phyloP scores from a whole-genome alignment of 2,888 invertebrate species.

The Nematopogon swammerdamellus region DNA sequence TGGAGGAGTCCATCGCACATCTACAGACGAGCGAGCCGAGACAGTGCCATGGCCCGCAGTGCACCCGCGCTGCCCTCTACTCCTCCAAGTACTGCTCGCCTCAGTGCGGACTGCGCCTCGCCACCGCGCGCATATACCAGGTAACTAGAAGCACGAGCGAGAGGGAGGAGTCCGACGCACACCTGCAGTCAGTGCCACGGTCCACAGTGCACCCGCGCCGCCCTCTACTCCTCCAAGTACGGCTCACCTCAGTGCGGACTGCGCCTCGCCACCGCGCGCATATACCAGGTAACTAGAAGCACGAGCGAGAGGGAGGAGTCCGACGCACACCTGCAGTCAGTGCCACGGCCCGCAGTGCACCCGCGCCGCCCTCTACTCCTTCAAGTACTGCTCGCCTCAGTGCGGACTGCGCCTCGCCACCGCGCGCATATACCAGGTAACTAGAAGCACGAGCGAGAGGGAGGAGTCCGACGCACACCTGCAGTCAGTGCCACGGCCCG shows the following conservation, averaged over 20 bases:
- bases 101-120: constrained; percentile 86
- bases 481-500: constrained; percentile 88
- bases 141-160: constrained; percentile 55
- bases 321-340: constrained; percentile 60
- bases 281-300: constrained; percentile 70
- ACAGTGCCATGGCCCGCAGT: constrained; percentile 92
- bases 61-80: constrained; percentile 70
- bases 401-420: constrained; percentile 90
- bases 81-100: constrained; percentile 93
- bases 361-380: constrained; percentile 69
- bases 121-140: constrained; percentile 80
- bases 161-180: constrained; percentile 43
- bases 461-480: constrained; percentile 46
- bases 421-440: constrained; percentile 76
- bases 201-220: constrained; percentile 78
- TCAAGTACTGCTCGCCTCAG: constrained; percentile 91
- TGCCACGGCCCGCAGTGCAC: constrained; percentile 91
- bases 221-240: constrained; percentile 83
- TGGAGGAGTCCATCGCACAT: constrained; percentile 41
- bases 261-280: constrained; percentile 79
- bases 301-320: constrained; percentile 44
- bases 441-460: constrained; percentile 46
- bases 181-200: constrained; percentile 83
- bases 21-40: constrained; percentile 60
- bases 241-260: constrained; percentile 92